Evolutionary conservation across 2,113 vertebrate genomes (phyloP).

Genomic region (Oryzias celebensis): DNA sequence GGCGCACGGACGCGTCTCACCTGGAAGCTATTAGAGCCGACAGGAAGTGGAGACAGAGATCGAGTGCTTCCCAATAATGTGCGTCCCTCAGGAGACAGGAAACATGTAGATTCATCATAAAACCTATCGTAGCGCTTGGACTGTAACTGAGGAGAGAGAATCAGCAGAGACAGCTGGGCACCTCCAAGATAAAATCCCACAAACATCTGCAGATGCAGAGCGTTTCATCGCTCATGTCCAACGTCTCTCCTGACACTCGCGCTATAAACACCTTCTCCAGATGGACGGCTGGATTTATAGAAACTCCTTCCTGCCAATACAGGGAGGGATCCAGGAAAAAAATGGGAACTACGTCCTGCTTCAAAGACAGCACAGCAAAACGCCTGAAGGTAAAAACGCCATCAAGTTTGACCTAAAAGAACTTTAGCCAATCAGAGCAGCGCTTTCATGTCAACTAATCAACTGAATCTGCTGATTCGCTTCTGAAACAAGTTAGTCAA

Average conservation of each 20-base stretch:
- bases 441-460: too few species aligned
- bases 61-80: constrained; percentile 70
- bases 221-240: constrained; percentile 59
- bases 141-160: constrained; percentile 39
- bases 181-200: constrained; percentile 48
- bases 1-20: constrained; percentile 68
- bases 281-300: constrained; percentile 27
- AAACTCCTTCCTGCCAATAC: background rate
- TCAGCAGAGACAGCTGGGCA: constrained; percentile 64
- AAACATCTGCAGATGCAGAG: constrained; percentile 58
- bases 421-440: too few species aligned
- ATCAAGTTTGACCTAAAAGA: too few species aligned
- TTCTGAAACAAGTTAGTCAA: too few species aligned
- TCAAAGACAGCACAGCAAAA: too few species aligned
- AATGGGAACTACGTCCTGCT: background rate
- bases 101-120: constrained; percentile 77
- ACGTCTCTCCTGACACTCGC: constrained; percentile 39
- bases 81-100: constrained; percentile 50
- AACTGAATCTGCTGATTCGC: too few species aligned
- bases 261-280: constrained; percentile 58
- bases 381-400: too few species aligned
- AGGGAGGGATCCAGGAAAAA: background rate
- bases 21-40: constrained; percentile 74
- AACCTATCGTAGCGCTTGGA: constrained; percentile 52
- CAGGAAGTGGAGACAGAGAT: constrained; percentile 75